phyloP scores from a whole-genome alignment of 2,797 vertebrate species.

The Sitta carolinensis region DNA sequence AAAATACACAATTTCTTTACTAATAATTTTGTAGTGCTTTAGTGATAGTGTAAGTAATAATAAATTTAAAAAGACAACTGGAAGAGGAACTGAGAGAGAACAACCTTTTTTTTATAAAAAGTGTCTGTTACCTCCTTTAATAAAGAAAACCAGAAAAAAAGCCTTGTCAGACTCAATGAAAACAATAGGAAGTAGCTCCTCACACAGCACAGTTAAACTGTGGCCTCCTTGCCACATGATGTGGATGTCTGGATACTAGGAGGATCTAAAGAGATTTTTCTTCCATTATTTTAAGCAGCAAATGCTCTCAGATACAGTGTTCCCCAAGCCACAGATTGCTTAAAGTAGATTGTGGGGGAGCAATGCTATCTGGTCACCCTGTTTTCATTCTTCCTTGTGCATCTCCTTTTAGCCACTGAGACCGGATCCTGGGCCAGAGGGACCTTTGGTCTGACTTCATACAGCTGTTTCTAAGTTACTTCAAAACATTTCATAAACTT shows the following conservation, averaged over 20 bases:
- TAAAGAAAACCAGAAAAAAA: background rate
- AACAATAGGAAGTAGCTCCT: background rate
- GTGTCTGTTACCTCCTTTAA: background rate
- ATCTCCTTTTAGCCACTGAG: constrained; percentile 25
- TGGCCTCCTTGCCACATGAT: background rate
- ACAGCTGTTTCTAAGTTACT: background rate
- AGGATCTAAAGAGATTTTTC: background rate
- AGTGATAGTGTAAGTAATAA: constrained; percentile 23
- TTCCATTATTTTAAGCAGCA: background rate
- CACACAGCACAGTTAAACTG: background rate
- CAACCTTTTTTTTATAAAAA: background rate
- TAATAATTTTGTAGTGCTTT: constrained; percentile 10
- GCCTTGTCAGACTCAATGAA: background rate
- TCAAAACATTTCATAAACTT: constrained; percentile 9
- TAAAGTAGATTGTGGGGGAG: background rate
- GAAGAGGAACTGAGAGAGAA: background rate
- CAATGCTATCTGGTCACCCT: background rate
- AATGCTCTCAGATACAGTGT: background rate
- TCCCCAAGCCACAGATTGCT: background rate
- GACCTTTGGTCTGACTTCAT: constrained; percentile 43
- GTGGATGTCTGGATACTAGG: background rate
- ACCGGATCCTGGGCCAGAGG: constrained; percentile 10
- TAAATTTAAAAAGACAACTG: constrained; percentile 8
- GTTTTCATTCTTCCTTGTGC: background rate
- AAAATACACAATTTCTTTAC: constrained; percentile 21